Evolutionary conservation across 2,113 vertebrate species (phyloP).

Genomic region (Actenoides lindsayi): DNA sequence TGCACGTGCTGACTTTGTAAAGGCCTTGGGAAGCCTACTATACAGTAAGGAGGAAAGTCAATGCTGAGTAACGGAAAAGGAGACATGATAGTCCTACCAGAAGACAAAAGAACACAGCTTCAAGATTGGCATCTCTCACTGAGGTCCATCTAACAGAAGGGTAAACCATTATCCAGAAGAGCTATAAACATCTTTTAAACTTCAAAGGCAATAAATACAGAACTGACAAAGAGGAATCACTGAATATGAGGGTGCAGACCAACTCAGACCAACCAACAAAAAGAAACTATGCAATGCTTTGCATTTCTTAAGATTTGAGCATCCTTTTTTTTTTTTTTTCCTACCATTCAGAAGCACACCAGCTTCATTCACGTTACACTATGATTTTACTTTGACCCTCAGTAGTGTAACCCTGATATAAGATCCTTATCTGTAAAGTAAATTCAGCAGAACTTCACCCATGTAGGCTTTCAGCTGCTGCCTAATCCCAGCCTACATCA

Average conservation of each 20-base stretch:
- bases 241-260: neutral
- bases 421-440: slow-evolving; percentile 2
- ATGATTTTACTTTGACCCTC: neutral
- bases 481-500: slow-evolving; percentile 5
- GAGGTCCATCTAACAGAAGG: accelerated
- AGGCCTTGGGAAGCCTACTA: neutral
- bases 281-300: neutral
- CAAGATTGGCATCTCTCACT: neutral
- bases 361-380: neutral
- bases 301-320: neutral
- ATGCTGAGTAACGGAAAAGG: neutral
- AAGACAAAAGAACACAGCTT: neutral
- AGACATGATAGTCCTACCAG: neutral
- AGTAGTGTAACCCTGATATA: neutral
- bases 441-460: neutral
- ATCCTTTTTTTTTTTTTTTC: neutral
- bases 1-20: neutral
- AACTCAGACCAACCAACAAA: neutral
- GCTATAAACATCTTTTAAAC: neutral
- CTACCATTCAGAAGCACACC: neutral
- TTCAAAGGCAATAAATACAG: neutral
- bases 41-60: neutral
- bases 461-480: neutral
- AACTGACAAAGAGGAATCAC: neutral
- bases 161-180: neutral